These are phyloP conservation scores for Mormyrops attenuatus DNA, from an alignment of 2,797 vertebrate species.

Conservation along the genomic window DNA sequence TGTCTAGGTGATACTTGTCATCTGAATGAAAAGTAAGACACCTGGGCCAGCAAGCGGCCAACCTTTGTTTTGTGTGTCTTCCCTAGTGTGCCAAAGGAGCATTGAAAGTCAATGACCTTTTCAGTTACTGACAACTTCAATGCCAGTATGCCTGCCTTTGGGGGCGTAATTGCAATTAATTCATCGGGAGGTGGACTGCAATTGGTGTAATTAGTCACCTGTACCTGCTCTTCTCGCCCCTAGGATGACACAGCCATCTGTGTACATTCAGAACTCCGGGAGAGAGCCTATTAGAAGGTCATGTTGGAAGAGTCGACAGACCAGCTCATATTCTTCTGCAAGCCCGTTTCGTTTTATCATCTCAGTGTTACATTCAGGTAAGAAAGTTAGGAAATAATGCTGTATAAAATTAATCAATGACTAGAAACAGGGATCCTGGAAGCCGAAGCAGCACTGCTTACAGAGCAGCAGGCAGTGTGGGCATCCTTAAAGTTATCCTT, in stretches of 20 bases:
- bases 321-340: neutral
- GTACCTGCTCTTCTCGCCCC: conserved; percentile 7
- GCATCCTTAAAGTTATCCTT: neutral
- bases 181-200: neutral
- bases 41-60: neutral
- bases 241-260: neutral
- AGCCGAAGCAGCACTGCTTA: neutral
- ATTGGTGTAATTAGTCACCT: conserved; percentile 5
- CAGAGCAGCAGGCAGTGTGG: neutral
- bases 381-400: neutral
- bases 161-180: neutral
- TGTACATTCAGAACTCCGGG: neutral
- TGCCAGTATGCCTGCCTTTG: neutral
- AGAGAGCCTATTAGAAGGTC: neutral
- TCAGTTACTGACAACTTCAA: neutral
- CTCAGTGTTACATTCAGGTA: neutral
- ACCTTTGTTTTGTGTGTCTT: neutral
- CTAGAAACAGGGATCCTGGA: neutral
- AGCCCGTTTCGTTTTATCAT: neutral
- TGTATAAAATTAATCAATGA: neutral
- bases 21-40: neutral
- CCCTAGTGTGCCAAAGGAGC: neutral
- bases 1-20: neutral
- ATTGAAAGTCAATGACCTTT: conserved; percentile 7
- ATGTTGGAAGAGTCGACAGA: neutral